These are phyloP conservation scores for Mormyrus proboscirostris DNA, from an alignment of 2,797 vertebrate genomes.

Conservation along the genomic window DNA sequence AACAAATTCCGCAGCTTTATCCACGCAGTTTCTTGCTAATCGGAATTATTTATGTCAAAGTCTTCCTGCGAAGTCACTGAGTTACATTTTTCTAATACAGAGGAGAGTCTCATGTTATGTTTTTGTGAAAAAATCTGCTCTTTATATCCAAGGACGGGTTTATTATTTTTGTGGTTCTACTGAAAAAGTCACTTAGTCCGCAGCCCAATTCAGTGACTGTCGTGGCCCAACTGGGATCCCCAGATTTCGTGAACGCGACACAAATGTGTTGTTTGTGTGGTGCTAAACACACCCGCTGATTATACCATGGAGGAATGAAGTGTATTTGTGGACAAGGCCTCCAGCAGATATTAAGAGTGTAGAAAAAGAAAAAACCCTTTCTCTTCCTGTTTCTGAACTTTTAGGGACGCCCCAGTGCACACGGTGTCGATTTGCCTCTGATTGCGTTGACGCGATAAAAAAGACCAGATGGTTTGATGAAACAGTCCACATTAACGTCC, in stretches of 20 bases:
- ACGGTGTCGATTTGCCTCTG: not conserved
- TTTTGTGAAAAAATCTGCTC: not conserved
- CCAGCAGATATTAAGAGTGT: not conserved
- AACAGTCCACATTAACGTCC: not conserved
- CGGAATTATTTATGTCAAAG: not conserved
- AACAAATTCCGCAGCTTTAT: not conserved
- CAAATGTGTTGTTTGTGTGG: not conserved
- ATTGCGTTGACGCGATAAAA: not conserved
- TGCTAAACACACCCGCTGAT: not conserved
- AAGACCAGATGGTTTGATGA: not conserved
- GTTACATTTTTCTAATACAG: not conserved
- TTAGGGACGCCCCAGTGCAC: not conserved
- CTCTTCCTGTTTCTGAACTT: not conserved
- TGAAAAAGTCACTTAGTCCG: not conserved
- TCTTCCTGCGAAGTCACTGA: not conserved
- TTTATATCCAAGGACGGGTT: not conserved
- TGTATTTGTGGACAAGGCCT: not conserved
- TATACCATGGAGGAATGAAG: not conserved
- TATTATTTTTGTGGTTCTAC: not conserved
- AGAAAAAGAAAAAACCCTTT: not conserved
- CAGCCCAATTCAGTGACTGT: not conserved
- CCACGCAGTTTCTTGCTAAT: not conserved
- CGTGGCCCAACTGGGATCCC: not conserved
- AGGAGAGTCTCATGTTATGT: not conserved
- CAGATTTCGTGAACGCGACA: not conserved